phyloP scores from a whole-genome alignment of 1,140 invertebrate genomes.

The Conus betulinus region DNA sequence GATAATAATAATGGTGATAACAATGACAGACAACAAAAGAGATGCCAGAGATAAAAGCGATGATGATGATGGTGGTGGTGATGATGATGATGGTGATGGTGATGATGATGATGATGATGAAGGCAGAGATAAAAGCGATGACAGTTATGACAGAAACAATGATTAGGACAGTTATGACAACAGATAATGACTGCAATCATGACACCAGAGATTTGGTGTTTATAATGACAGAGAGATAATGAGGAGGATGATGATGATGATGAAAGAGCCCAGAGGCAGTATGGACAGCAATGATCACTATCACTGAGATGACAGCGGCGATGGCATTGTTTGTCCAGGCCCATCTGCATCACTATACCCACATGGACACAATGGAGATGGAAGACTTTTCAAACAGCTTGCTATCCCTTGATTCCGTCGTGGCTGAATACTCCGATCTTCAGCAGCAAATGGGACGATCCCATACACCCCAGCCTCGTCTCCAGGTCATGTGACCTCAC shows the following conservation, averaged over 20 bases:
- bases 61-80: no score
- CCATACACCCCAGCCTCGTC: constrained; percentile 34
- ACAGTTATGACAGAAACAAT: background rate
- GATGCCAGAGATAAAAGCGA: no score
- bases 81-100: no score
- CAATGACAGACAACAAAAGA: no score
- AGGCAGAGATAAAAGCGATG: background rate
- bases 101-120: background rate
- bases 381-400: constrained; percentile 70
- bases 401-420: constrained; percentile 68
- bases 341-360: constrained; percentile 75
- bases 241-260: background rate
- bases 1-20: no score
- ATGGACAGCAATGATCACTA: background rate
- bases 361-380: constrained; percentile 74
- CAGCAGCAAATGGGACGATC: constrained; percentile 55
- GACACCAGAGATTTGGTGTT: no score
- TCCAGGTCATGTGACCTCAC: constrained; percentile 35
- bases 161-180: no score
- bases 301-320: constrained; percentile 1
- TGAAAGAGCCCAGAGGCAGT: background rate
- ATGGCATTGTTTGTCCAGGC: constrained; percentile 62
- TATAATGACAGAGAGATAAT: no score
- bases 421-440: constrained; percentile 70
- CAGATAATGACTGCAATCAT: background rate